Evolutionary conservation across 2,113 vertebrate species (phyloP).

Genomic region (Nyctereutes procyonoides): DNA sequence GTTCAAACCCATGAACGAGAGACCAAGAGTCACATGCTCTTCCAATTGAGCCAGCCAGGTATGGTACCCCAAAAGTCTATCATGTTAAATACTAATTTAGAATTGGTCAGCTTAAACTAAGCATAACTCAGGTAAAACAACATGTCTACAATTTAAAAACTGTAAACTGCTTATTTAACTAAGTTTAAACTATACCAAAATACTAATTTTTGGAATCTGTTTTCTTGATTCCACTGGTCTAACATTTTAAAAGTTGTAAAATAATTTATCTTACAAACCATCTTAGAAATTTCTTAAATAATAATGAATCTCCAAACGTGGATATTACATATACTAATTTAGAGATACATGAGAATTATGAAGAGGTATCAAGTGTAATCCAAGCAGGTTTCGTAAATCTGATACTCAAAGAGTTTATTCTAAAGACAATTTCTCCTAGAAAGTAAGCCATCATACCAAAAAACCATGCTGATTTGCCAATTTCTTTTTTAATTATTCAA

Average conservation of each 20-base stretch:
- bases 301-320: background rate
- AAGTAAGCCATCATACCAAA: background rate
- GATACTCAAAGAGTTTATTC: background rate
- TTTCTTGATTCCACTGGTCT: background rate
- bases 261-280: background rate
- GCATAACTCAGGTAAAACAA: background rate
- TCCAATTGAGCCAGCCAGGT: background rate
- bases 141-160: background rate
- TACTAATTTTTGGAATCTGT: background rate
- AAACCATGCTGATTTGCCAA: background rate
- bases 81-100: background rate
- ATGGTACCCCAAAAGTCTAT: background rate
- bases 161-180: background rate
- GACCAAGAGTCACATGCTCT: background rate
- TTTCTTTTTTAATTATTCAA: background rate
- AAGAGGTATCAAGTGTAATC: background rate
- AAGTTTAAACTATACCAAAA: conserved; percentile 9
- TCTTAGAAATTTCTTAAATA: background rate
- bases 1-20: background rate
- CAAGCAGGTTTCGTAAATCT: background rate
- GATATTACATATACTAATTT: background rate
- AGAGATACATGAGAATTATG: background rate
- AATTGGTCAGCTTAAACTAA: background rate
- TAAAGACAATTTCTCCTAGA: background rate
- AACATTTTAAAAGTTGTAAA: background rate